Evolutionary conservation across 2,888 invertebrate species (phyloP).

Genomic region (Orthosia cruda): DNA sequence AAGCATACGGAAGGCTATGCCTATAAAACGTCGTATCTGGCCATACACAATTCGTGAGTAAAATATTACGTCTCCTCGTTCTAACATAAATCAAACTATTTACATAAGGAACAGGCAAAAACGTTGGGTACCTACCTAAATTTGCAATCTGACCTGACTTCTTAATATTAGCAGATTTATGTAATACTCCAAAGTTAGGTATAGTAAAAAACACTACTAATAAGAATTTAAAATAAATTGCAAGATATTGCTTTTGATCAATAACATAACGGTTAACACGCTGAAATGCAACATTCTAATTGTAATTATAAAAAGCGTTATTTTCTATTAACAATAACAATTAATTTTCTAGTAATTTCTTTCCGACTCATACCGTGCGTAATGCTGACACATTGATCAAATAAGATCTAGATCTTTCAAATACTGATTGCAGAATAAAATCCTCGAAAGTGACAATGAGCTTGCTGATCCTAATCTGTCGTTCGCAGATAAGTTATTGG

Average conservation of each 20-base stretch:
- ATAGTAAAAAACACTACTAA: not conserved
- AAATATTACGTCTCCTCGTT: conserved; percentile 41
- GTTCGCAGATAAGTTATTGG: conserved; percentile 58
- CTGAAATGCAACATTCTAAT: conserved; percentile 8
- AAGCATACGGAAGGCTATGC: conserved; percentile 57
- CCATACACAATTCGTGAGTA: conserved; percentile 50
- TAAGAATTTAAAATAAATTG: not conserved
- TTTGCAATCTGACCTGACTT: conserved; percentile 35
- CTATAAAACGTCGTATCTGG: conserved; percentile 39
- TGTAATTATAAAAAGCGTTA: conserved; percentile 14
- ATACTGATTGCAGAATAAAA: conserved; percentile 24
- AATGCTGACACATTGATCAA: conserved; percentile 19
- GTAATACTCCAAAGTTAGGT: conserved; percentile 7
- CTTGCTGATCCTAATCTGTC: conserved; percentile 50
- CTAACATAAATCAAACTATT: conserved; percentile 34
- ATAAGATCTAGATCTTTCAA: conserved; percentile 18
- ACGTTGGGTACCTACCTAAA: conserved; percentile 3
- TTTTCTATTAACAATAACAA: conserved; percentile 9
- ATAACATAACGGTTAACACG: conserved; percentile 13
- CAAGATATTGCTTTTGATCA: conserved; percentile 9
- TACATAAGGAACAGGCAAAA: conserved; percentile 24
- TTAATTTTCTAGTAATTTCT: conserved; percentile 10
- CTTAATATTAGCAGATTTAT: conserved; percentile 30
- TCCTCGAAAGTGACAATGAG: conserved; percentile 38
- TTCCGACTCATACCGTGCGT: not conserved